Conservation (phyloP, 2,888 invertebrate genomes). For the Acanthosepion esculentum region DNA sequence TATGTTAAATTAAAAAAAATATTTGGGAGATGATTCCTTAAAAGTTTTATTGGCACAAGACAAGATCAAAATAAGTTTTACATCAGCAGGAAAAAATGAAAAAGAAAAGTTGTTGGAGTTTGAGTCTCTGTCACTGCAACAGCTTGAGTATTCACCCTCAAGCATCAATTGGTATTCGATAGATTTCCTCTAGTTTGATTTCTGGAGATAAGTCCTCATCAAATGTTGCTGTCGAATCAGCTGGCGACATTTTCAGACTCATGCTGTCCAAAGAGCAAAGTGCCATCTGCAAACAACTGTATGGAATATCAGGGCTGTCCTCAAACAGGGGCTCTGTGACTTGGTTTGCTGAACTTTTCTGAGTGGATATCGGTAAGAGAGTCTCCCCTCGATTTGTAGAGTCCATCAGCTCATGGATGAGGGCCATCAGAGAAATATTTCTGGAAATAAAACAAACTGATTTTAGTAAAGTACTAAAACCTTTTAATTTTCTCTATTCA, state of each 20-base stretch:
- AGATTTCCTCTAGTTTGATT: background rate
- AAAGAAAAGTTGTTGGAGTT: background rate
- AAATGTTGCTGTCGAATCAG: background rate
- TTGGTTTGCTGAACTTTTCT: background rate
- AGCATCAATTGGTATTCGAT: background rate
- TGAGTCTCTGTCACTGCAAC: background rate
- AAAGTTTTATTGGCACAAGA: background rate
- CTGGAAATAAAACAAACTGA: background rate
- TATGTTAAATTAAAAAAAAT: background rate
- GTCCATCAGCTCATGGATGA: background rate
- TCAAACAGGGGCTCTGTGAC: background rate
- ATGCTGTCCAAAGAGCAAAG: background rate
- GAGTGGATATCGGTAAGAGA: background rate
- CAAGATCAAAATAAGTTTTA: background rate
- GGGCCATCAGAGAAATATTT: constrained; percentile 18
- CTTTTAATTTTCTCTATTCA: too few relatives aligned
- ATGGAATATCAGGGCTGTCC: constrained; percentile 25
- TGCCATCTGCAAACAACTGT: constrained; percentile 40
- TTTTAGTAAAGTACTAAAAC: background rate
- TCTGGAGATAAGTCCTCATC: background rate
- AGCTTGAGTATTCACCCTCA: background rate
- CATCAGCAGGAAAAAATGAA: background rate
- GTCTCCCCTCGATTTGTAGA: background rate
- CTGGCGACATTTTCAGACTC: background rate
- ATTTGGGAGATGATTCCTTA: background rate